Percentiles rank a stretch among this genome's conserved stretches.
Evolutionary conservation across 1,140 invertebrate species (phyloP).

Genomic region (Drosophila seguyi): DNA sequence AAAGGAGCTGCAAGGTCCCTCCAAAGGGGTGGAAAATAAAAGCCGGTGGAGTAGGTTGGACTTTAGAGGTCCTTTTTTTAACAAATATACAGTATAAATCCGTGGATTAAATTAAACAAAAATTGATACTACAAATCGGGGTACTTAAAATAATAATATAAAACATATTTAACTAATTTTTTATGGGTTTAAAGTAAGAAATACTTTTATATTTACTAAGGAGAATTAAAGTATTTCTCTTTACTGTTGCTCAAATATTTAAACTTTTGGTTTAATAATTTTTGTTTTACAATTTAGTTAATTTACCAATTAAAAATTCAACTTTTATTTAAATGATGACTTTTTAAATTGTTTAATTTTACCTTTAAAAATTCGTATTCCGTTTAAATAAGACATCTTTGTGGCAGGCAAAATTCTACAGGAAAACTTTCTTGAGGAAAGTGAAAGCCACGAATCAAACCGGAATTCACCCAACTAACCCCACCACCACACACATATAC

Average conservation of each 20-base stretch:
- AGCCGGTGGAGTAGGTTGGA: constrained; percentile 2
- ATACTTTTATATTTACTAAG: neutral
- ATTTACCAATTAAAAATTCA: too few relatives aligned
- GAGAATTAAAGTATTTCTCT: neutral
- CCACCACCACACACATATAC: neutral
- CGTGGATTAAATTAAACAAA: neutral
- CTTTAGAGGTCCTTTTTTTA: neutral
- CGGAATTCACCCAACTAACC: constrained; percentile 5
- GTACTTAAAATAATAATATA: neutral
- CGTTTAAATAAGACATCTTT: constrained; percentile 5
- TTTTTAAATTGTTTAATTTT: neutral
- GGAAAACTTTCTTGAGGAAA: constrained; percentile 45
- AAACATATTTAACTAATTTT: neutral
- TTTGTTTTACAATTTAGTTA: too few relatives aligned
- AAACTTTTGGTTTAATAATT: too few relatives aligned
- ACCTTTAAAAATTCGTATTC: neutral
- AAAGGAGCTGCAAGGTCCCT: constrained; percentile 33
- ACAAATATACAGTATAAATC: neutral
- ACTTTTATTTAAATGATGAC: neutral
- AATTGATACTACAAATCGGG: neutral
- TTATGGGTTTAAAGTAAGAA: neutral
- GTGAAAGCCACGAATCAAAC: constrained; percentile 42
- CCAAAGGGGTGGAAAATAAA: constrained; percentile 4
- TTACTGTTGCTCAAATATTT: too few relatives aligned
- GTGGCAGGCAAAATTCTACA: constrained; percentile 31